phyloP scores from a whole-genome alignment of 2,888 invertebrate species.

The Baronia brevicornis region DNA sequence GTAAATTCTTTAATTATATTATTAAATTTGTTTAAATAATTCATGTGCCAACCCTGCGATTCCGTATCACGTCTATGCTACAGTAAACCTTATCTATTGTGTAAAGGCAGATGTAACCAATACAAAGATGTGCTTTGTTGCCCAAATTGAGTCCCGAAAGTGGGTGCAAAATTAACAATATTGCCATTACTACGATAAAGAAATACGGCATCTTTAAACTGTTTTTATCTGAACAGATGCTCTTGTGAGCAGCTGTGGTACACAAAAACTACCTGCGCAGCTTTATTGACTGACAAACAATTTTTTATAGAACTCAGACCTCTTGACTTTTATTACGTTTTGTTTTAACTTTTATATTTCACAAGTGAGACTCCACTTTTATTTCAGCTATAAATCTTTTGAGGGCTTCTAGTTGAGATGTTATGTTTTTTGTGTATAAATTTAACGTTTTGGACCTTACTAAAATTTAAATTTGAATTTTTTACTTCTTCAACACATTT shows the following conservation, averaged over 20 bases:
- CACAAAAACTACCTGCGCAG: constrained; percentile 11
- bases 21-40: too few species aligned
- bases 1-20: too few species aligned
- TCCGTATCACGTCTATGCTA: constrained; percentile 40
- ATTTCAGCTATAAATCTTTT: too few species aligned
- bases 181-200: constrained; percentile 1
- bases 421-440: too few species aligned
- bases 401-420: too few species aligned
- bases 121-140: constrained; percentile 21
- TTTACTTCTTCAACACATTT: too few species aligned
- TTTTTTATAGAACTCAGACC: constrained; percentile 1
- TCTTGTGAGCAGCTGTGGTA: constrained; percentile 5
- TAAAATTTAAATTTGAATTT: too few species aligned
- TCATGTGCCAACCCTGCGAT: constrained; percentile 46
- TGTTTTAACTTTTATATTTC: too few species aligned
- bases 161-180: constrained; percentile 47
- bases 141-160: constrained; percentile 28
- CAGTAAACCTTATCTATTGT: constrained; percentile 17
- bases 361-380: too few species aligned
- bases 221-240: constrained; percentile 11
- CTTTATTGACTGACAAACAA: neutral
- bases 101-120: constrained; percentile 22
- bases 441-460: too few species aligned
- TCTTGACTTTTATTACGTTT: too few species aligned
- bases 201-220: constrained; percentile 1